A percentile compares a stretch with the other conserved stretches of the same genome.
phyloP scores from a whole-genome alignment of 2,797 vertebrate genomes.

The Babyrousa celebensis region DNA sequence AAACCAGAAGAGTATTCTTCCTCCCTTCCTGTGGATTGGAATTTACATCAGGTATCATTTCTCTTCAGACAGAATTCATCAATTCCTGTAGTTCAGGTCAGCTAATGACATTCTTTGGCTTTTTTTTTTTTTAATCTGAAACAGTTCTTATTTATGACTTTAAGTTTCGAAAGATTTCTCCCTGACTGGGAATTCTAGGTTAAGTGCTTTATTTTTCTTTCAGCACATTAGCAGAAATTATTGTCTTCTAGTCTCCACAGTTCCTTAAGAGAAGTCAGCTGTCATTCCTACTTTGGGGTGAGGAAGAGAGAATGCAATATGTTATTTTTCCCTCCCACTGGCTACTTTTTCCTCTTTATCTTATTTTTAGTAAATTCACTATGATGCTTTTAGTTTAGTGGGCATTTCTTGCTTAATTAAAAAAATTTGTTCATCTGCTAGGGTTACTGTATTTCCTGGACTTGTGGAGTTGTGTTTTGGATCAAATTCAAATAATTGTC shows the following conservation, averaged over 20 bases:
- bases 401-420: not conserved
- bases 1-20: not conserved
- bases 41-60: not conserved
- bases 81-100: not conserved
- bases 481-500: not conserved
- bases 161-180: not conserved
- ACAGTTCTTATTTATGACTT: not conserved
- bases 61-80: not conserved
- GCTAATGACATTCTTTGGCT: not conserved
- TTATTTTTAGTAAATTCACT: too few relatives aligned
- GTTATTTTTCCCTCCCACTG: not conserved
- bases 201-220: constrained; percentile 16
- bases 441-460: not conserved
- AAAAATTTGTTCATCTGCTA: constrained; percentile 31
- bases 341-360: not conserved
- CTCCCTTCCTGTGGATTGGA: not conserved
- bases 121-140: not conserved
- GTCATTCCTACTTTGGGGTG: not conserved
- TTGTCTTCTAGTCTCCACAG: not conserved
- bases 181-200: not conserved
- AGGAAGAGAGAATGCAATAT: not conserved
- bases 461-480: not conserved
- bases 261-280: not conserved
- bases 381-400: not conserved
- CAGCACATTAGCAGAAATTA: not conserved